Evolutionary conservation across 2,888 invertebrate genomes (phyloP).

Genomic region (Caenorhabditis panamensis): DNA sequence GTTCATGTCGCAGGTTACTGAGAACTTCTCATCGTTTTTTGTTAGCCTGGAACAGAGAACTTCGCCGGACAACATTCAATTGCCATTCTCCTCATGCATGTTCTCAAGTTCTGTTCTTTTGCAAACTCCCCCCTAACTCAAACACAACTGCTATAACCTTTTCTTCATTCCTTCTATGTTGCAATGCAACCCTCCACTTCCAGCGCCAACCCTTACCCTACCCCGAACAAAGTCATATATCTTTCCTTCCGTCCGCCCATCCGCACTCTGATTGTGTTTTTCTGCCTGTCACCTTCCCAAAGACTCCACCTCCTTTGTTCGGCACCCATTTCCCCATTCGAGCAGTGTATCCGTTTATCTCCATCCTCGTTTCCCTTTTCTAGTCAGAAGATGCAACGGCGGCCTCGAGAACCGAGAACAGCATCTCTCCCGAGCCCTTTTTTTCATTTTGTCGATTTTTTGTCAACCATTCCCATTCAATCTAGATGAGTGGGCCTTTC

Average conservation of each 20-base stretch:
- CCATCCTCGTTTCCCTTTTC: conserved; percentile 9
- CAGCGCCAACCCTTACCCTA: too few relatives aligned
- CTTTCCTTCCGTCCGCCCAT: neutral
- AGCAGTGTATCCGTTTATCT: conserved; percentile 31
- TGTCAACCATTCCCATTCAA: conserved; percentile 34
- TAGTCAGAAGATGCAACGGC: neutral
- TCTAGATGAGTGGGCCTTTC: conserved; percentile 41
- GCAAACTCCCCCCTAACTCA: too few relatives aligned
- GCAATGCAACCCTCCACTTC: too few relatives aligned
- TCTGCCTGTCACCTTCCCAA: neutral
- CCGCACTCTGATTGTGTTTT: conserved; percentile 1
- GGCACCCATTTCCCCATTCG: neutral
- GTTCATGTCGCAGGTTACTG: too few relatives aligned
- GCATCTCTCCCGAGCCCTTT: conserved; percentile 8
- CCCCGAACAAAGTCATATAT: neutral
- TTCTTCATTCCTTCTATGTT: neutral
- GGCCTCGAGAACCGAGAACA: too few relatives aligned
- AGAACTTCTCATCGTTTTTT: too few relatives aligned
- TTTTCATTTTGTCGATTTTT: conserved; percentile 11
- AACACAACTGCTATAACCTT: neutral
- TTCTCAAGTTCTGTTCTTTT: too few relatives aligned
- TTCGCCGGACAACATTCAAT: too few relatives aligned
- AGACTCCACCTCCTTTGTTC: conserved; percentile 3
- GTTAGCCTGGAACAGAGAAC: too few relatives aligned
- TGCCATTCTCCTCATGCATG: neutral